These are phyloP conservation scores for Euplexia lucipara DNA, from an alignment of 2,888 invertebrate genomes.

Conservation along the genomic window DNA sequence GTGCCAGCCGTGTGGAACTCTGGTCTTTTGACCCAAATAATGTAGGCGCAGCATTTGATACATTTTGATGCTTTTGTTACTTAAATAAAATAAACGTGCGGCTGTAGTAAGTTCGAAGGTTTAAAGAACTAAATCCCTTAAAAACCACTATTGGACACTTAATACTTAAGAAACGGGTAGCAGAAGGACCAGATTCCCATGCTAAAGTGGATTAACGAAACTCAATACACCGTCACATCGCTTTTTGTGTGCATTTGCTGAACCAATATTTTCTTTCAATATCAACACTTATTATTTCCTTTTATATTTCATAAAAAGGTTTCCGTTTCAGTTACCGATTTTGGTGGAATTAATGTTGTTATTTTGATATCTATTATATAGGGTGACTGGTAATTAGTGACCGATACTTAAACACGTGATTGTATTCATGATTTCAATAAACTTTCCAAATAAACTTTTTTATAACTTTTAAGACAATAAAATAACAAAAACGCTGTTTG, in stretches of 20 bases:
- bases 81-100: no score
- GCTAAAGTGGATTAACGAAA: slow-evolving; percentile 27
- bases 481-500: no score
- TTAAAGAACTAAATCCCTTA: not conserved
- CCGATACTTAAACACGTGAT: no score
- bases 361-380: not conserved
- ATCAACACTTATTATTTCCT: slow-evolving; percentile 1
- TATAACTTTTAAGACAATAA: no score
- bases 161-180: not conserved
- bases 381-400: no score
- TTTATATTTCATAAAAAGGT: not conserved
- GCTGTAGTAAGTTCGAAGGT: not conserved
- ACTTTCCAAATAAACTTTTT: no score
- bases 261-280: slow-evolving; percentile 37
- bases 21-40: not conserved
- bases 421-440: no score
- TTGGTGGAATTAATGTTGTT: not conserved
- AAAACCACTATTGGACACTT: not conserved
- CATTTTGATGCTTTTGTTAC: no score
- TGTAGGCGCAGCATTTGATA: not conserved
- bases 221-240: slow-evolving; percentile 5
- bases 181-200: slow-evolving; percentile 5
- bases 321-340: not conserved
- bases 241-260: slow-evolving; percentile 22
- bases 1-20: no score